phyloP scores from a whole-genome alignment of 2,888 invertebrate genomes.

The Dorcus parallelipipedus region DNA sequence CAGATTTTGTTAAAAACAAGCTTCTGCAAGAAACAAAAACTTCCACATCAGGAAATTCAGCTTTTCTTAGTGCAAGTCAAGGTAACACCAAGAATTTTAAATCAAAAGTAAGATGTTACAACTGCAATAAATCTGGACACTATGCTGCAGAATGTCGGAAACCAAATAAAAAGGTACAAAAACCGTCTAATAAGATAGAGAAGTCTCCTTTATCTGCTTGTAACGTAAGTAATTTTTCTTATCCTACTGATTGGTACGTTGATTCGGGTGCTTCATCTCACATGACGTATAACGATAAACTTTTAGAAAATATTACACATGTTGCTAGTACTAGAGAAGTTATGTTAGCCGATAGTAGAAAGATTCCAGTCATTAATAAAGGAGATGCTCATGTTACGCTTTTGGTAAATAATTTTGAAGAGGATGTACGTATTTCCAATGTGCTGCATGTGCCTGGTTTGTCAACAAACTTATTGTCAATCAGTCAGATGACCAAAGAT shows the following conservation, averaged over 20 bases:
- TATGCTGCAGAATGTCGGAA: slow-evolving; percentile 7
- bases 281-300: slow-evolving; percentile 12
- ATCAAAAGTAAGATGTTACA: slow-evolving; percentile 9
- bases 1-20: slow-evolving; percentile 4
- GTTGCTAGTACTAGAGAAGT: too few relatives aligned
- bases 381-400: too few relatives aligned
- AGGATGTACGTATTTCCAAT: too few relatives aligned
- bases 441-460: too few relatives aligned
- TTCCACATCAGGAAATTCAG: slow-evolving; percentile 10
- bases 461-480: too few relatives aligned
- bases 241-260: slow-evolving; percentile 16
- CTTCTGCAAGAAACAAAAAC: slow-evolving; percentile 3
- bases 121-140: slow-evolving; percentile 15
- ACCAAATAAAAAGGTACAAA: slow-evolving; percentile 2
- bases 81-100: not conserved
- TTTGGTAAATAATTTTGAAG: too few relatives aligned
- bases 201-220: not conserved
- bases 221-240: not conserved
- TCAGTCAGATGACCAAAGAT: too few relatives aligned
- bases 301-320: slow-evolving; percentile 2
- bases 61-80: slow-evolving; percentile 15
- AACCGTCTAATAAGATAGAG: not conserved
- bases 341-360: too few relatives aligned
- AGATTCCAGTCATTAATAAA: too few relatives aligned
- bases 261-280: slow-evolving; percentile 21